Evolutionary conservation across 30 jellyfish, hydroid and myxozoan genomes (phyloP).

Genomic region (Phacellophora camtschatica): DNA sequence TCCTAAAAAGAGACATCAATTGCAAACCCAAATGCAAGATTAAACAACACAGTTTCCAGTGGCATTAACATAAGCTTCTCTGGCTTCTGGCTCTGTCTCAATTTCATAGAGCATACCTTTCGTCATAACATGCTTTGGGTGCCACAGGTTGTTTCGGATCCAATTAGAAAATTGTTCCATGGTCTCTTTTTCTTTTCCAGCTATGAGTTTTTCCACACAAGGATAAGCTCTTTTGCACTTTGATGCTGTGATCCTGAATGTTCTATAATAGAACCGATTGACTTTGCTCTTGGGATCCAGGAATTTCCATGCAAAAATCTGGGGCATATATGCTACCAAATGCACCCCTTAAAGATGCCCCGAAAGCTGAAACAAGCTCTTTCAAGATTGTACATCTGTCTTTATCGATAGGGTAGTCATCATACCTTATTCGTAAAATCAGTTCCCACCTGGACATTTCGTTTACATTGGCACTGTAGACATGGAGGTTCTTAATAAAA

Average conservation of each 20-base stretch:
- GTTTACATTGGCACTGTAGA: neutral
- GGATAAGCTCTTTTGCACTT: conserved; percentile 1
- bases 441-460: conserved; percentile 63
- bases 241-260: conserved; percentile 52
- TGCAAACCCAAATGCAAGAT: conserved; percentile 57
- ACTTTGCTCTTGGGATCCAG: conserved; percentile 58
- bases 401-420: conserved; percentile 2
- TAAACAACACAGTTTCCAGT: conserved; percentile 11
- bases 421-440: conserved; percentile 3
- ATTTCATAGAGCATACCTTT: conserved; percentile 33
- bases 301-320: neutral
- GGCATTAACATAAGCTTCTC: neutral
- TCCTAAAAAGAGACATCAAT: conserved; percentile 34
- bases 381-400: neutral
- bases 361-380: neutral
- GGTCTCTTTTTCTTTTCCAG: neutral
- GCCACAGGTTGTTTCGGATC: conserved; percentile 24
- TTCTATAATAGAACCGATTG: conserved; percentile 45
- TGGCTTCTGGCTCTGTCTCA: neutral
- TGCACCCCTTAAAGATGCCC: conserved; percentile 2
- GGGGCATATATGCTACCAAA: neutral
- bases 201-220: neutral
- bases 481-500: neutral
- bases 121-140: neutral
- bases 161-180: neutral